These are phyloP conservation scores for Notoglanidium macrostoma DNA, from an alignment of 2,797 vertebrate genomes.

Conservation along the genomic window DNA sequence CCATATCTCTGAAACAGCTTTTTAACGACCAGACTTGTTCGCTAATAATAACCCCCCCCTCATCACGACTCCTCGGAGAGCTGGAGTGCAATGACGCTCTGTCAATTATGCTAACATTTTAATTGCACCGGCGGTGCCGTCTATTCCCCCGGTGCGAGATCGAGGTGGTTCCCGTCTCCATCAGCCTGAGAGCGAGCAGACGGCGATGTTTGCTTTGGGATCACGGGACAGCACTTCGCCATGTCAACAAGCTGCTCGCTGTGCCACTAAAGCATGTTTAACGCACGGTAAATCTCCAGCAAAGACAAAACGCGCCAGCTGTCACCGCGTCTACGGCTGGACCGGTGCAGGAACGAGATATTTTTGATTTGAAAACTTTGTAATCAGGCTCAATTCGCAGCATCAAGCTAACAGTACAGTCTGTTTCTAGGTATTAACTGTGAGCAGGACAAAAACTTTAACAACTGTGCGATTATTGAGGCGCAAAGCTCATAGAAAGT, in stretches of 20 bases:
- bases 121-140: constrained; percentile 54
- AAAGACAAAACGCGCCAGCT: constrained; percentile 29
- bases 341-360: neutral
- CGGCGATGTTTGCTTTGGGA: constrained; percentile 50
- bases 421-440: neutral
- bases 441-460: neutral
- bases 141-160: constrained; percentile 42
- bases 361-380: neutral
- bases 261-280: constrained; percentile 34
- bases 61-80: constrained; percentile 43
- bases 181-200: constrained; percentile 51
- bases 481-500: neutral
- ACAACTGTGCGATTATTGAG: neutral
- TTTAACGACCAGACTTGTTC: constrained; percentile 38
- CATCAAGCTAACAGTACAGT: no score
- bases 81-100: constrained; percentile 49
- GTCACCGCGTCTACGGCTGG: neutral
- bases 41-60: constrained; percentile 29
- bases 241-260: constrained; percentile 49
- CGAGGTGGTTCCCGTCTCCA: constrained; percentile 38
- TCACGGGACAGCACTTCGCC: constrained; percentile 50
- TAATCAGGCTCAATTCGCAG: neutral
- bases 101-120: constrained; percentile 58
- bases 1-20: constrained; percentile 32
- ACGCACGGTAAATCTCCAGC: constrained; percentile 28